phyloP scores from a whole-genome alignment of 1,140 invertebrate genomes.

The Solenopsis invicta region DNA sequence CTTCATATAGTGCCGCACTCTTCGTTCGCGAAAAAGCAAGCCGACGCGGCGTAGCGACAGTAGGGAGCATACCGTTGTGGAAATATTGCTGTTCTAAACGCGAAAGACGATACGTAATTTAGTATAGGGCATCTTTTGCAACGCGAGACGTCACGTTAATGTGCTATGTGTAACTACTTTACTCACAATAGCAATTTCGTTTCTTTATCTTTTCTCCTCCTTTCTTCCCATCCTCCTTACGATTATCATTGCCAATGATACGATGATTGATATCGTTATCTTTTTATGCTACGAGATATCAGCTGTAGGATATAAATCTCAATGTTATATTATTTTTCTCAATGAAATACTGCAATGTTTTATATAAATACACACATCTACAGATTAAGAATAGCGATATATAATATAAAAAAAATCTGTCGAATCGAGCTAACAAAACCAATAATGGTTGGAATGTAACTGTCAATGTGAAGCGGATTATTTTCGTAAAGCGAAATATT shows the following conservation, averaged over 20 bases:
- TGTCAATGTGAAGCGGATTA: not conserved
- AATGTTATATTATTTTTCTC: not conserved
- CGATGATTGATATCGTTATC: not conserved
- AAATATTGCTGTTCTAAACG: conserved; percentile 67
- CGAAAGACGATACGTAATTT: conserved; percentile 68
- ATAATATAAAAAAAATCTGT: not conserved
- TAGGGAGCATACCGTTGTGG: conserved; percentile 31
- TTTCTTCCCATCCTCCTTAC: not conserved
- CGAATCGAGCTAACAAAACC: not conserved
- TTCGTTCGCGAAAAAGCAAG: conserved; percentile 57
- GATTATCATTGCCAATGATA: not conserved
- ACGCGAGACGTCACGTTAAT: not conserved
- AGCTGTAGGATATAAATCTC: not conserved
- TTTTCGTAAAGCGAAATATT: not conserved
- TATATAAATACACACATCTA: not conserved
- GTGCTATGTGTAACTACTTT: not conserved
- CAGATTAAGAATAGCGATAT: conserved; percentile 2
- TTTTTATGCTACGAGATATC: not conserved
- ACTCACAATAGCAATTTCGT: not conserved
- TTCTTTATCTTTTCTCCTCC: no score
- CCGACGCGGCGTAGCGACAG: not conserved
- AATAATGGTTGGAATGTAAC: not conserved
- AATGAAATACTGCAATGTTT: not conserved
- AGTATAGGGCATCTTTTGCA: conserved; percentile 40
- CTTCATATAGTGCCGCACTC: conserved; percentile 47